phyloP scores from a whole-genome alignment of 2,113 vertebrate species.

The Crotophaga sulcirostris region DNA sequence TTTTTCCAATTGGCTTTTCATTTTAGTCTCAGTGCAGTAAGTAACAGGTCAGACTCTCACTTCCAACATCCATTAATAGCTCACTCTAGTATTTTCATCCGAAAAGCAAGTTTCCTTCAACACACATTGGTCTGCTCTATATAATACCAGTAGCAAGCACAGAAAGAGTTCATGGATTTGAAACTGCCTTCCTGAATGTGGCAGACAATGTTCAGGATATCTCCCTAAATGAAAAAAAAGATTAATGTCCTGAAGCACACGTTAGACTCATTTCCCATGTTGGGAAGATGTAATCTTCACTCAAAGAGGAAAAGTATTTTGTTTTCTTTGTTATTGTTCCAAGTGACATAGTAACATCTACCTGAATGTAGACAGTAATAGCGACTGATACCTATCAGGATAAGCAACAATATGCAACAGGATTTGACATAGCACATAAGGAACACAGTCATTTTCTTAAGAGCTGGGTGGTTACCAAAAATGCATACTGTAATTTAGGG shows the following conservation, averaged over 20 bases:
- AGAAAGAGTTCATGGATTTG: background rate
- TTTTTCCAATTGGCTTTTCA: background rate
- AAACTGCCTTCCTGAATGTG: background rate
- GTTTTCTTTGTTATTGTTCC: conserved; percentile 62
- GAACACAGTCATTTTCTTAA: background rate
- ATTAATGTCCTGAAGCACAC: conserved; percentile 9
- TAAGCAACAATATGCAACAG: conserved; percentile 25
- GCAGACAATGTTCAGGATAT: background rate
- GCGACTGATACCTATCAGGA: conserved; percentile 24
- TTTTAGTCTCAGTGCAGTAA: background rate
- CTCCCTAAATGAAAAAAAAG: conserved; percentile 3
- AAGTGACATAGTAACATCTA: conserved; percentile 50
- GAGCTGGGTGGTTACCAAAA: conserved; percentile 28
- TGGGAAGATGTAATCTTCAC: conserved; percentile 16
- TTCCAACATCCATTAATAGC: background rate
- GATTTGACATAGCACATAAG: background rate
- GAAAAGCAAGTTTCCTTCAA: background rate
- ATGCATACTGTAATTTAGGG: background rate
- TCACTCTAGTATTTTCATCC: background rate
- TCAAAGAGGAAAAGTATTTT: conserved; percentile 41
- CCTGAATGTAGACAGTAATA: conserved; percentile 50
- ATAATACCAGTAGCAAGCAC: background rate
- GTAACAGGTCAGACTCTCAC: background rate
- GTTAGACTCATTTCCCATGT: conserved; percentile 34
- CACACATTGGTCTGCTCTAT: background rate